A percentile compares a stretch with the other conserved stretches of the same genome.
Evolutionary conservation across 2,113 vertebrate species (phyloP).

Genomic region (Trichomycterus rosablanca): DNA sequence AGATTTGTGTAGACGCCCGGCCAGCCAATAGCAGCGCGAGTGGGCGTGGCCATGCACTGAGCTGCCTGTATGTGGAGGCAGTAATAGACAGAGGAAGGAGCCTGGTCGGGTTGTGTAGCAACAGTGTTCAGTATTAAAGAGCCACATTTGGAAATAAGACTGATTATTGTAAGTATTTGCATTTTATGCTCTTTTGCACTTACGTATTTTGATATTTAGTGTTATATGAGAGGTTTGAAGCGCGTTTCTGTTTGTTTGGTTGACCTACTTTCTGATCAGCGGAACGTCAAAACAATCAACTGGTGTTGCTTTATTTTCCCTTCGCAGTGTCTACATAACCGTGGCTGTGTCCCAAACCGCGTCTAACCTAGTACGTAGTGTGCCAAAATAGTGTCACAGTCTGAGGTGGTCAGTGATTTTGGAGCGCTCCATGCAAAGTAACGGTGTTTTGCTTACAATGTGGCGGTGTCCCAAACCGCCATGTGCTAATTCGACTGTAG

Average conservation of each 20-base stretch:
- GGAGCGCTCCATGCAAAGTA: not conserved
- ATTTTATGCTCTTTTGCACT: not conserved
- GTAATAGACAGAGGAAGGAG: not conserved
- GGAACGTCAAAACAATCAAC: constrained; percentile 16
- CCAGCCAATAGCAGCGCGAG: not conserved
- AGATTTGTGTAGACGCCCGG: no score
- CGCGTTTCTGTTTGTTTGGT: not conserved
- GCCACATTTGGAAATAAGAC: not conserved
- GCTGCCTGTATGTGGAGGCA: not conserved
- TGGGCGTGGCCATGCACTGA: not conserved
- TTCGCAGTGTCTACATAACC: not conserved
- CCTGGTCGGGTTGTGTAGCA: not conserved
- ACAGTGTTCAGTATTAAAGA: not conserved
- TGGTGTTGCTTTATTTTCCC: constrained; percentile 9
- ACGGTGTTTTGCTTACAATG: not conserved
- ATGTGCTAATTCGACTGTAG: not conserved
- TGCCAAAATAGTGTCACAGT: not conserved
- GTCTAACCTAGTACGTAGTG: not conserved
- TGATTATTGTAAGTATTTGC: not conserved
- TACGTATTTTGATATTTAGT: not conserved
- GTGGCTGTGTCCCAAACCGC: not conserved
- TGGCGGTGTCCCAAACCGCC: not conserved
- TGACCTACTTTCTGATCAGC: not conserved
- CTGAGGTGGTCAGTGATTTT: no score
- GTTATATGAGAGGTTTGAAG: not conserved